These are phyloP conservation scores for Amniataba percoides DNA, from an alignment of 2,797 vertebrate genomes.

Conservation along the genomic window DNA sequence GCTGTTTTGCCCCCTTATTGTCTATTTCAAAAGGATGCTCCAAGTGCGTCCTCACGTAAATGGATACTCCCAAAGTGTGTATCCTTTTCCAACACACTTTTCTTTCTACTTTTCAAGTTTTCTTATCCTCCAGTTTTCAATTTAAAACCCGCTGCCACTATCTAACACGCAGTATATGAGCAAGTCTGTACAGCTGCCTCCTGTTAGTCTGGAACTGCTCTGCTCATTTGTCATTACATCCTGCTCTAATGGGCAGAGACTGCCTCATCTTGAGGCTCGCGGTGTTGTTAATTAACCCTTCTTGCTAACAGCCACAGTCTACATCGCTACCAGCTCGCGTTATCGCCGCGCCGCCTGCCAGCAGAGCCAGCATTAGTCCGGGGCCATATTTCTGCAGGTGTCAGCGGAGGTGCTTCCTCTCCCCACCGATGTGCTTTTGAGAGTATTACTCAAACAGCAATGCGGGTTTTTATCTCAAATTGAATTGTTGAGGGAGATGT, in stretches of 20 bases:
- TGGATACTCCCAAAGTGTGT: neutral
- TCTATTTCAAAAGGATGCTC: neutral
- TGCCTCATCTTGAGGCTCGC: constrained; percentile 56
- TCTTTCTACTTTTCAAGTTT: constrained; percentile 33
- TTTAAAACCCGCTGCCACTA: constrained; percentile 43
- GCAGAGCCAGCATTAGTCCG: constrained; percentile 36
- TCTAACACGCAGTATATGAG: constrained; percentile 52
- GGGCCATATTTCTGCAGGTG: constrained; percentile 77
- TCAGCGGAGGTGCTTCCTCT: constrained; percentile 73
- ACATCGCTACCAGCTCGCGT: constrained; percentile 34
- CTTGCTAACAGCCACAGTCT: constrained; percentile 61
- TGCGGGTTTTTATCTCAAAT: constrained; percentile 81
- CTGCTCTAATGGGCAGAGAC: constrained; percentile 67
- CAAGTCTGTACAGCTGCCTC: constrained; percentile 47
- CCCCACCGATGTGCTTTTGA: constrained; percentile 54
- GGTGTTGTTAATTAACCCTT: constrained; percentile 81
- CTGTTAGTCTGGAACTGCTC: constrained; percentile 33
- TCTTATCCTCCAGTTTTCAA: constrained; percentile 45
- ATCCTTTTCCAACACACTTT: neutral
- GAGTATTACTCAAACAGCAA: constrained; percentile 72
- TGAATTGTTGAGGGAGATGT: constrained; percentile 83
- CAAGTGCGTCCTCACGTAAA: neutral
- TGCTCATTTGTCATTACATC: constrained; percentile 76
- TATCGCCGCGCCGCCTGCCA: constrained; percentile 56
- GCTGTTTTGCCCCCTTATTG: constrained; percentile 2